A percentile compares a stretch with the other conserved stretches of the same genome.
Evolutionary conservation across 1,140 invertebrate species (phyloP).

Genomic region (Drosophila chauvacae): DNA sequence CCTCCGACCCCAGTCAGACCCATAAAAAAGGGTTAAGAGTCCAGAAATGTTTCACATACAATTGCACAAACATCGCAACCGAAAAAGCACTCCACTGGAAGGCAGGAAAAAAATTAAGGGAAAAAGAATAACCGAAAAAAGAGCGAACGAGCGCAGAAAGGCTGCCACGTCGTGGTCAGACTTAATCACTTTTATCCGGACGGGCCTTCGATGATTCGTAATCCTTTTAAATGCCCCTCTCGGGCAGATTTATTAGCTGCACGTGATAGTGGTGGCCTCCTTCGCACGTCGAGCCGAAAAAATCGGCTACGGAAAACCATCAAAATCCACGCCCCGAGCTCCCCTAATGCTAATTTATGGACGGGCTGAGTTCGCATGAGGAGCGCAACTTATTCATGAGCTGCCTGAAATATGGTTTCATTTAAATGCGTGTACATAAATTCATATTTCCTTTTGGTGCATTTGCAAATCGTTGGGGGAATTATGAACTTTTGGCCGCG

Average conservation of each 20-base stretch:
- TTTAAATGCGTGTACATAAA: constrained; percentile 25
- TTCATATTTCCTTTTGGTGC: constrained; percentile 49
- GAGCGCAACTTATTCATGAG: constrained; percentile 70
- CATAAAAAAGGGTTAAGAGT: constrained; percentile 43
- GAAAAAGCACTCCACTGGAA: constrained; percentile 20
- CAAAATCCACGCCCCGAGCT: constrained; percentile 65
- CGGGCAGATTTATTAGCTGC: constrained; percentile 76
- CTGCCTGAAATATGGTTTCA: constrained; percentile 57
- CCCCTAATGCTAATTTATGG: constrained; percentile 81
- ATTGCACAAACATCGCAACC: constrained; percentile 58
- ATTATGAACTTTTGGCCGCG: constrained; percentile 45
- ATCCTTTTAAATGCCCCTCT: constrained; percentile 76
- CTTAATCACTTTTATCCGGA: constrained; percentile 81
- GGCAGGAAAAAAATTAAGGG: not conserved
- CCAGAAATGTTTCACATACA: constrained; percentile 72
- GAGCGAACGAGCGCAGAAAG: constrained; percentile 21
- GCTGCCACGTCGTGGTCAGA: constrained; percentile 58
- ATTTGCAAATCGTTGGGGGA: constrained; percentile 67
- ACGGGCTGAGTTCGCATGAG: constrained; percentile 54
- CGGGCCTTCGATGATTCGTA: constrained; percentile 57
- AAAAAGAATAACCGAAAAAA: constrained; percentile 5
- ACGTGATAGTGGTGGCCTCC: constrained; percentile 69
- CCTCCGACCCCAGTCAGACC: constrained; percentile 41
- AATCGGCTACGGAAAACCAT: constrained; percentile 33
- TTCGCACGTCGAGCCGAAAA: constrained; percentile 2